These are phyloP conservation scores for Clarias platycephalus DNA, from an alignment of 2,797 vertebrate genomes.

Conservation along the genomic window DNA sequence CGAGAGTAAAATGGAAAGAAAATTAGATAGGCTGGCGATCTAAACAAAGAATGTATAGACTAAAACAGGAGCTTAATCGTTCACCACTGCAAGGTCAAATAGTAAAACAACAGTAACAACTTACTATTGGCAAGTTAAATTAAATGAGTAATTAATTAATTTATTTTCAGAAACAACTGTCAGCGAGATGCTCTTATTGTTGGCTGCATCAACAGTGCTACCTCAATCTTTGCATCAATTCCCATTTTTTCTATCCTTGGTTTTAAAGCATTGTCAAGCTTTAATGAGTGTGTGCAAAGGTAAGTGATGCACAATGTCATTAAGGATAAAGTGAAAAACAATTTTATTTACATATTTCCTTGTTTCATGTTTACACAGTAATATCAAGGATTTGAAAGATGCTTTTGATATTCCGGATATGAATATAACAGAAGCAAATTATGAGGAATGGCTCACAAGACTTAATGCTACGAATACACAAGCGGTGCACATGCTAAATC, in stretches of 20 bases:
- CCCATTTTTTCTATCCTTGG: slow-evolving; percentile 84
- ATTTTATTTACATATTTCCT: neutral
- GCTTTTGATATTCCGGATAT: slow-evolving; percentile 76
- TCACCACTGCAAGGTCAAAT: neutral
- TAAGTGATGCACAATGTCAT: slow-evolving; percentile 56
- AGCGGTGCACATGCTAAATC: slow-evolving; percentile 64
- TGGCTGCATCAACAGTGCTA: slow-evolving; percentile 78
- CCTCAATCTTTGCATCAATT: slow-evolving; percentile 82
- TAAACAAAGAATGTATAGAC: neutral
- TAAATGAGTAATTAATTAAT: neutral
- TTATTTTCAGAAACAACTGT: slow-evolving; percentile 80
- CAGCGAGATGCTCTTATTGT: slow-evolving; percentile 79
- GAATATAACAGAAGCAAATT: slow-evolving; percentile 73
- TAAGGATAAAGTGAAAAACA: neutral
- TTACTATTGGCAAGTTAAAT: neutral
- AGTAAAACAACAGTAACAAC: neutral
- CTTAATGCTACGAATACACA: slow-evolving; percentile 68
- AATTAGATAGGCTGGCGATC: neutral
- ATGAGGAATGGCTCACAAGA: slow-evolving; percentile 62
- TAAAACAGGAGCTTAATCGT: neutral
- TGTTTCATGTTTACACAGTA: slow-evolving; percentile 67
- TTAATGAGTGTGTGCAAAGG: slow-evolving; percentile 74
- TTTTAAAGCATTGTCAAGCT: slow-evolving; percentile 81
- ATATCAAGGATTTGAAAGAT: slow-evolving; percentile 73
- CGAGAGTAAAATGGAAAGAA: neutral